Base-by-base conservation (phyloP, 1,140 invertebrate genomes). In the Macrobrachium rosenbergii region DNA sequence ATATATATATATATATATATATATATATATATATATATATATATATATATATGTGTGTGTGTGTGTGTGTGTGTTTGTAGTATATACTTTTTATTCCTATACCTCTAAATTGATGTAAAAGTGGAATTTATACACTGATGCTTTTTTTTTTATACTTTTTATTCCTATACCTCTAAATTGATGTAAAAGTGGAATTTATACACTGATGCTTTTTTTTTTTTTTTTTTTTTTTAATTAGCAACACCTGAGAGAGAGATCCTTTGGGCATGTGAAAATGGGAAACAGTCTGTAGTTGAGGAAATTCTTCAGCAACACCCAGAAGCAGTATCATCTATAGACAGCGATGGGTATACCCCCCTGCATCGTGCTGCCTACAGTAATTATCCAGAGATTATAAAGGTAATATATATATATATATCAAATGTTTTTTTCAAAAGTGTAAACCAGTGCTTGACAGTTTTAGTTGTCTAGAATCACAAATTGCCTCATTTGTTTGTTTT, bases 241-340 rank as follows among this genome's bases (percentile, higher is more conserved):
- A 87, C 85, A 52, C 85, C 85, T 16, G 85, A 87, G 60, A 58
- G 85, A 17, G 85, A 87, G 63, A 73, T 87, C 64, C 69, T 87
- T 52, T 87, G 85, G 85, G 85, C 85, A 6, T 87, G 85, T 76
- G 85, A 87, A 45, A 59, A 87, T 43, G 85, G 85, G 5, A 73
- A 87, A 10, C 78, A 87, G 78, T 75, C 67, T 82, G 28, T 87
- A 45, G 79, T 87, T 19, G 79, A 87, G 64, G 52, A 63, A 19
- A 87, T 87, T 37, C 37, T 87, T 19, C 14, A 76, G 64, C 78
- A 87, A 43, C 85, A 87, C 37, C 85, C 85, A 19, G 78, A 87
- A 21, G 85, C 85, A 2, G 43, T 87, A 52, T 23, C 16, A 17
- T 67, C 85, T 14, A 23, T 10, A 2, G 85, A 87, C 59, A 60